Percentiles rank a stretch among this genome's conserved stretches.
Conservation (phyloP, 2,888 invertebrate species). For the Agriotes lineatus region DNA sequence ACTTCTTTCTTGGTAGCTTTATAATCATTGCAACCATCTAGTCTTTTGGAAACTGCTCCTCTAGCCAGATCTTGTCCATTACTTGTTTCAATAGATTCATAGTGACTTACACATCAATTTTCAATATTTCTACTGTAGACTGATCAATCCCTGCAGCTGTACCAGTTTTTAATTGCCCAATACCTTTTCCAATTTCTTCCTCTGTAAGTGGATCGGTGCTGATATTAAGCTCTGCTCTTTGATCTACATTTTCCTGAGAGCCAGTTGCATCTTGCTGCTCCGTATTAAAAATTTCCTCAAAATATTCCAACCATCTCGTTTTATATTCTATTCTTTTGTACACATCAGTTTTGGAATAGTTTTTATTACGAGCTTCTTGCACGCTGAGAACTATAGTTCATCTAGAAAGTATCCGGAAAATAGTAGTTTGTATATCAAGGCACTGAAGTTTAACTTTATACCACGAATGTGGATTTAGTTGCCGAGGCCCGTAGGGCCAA, state of each 20-base stretch:
- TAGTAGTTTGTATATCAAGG: too few species aligned
- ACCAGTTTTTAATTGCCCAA: not conserved
- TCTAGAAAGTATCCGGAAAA: too few species aligned
- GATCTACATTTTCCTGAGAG: not conserved
- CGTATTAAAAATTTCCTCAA: not conserved
- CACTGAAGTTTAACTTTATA: too few species aligned
- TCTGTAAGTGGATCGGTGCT: not conserved
- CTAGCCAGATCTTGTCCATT: slow-evolving; percentile 2
- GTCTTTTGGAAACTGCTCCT: not conserved
- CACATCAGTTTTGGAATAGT: not conserved
- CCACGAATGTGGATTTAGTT: too few species aligned
- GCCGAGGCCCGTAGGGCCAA: too few species aligned
- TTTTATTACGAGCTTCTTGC: too few species aligned
- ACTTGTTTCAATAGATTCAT: not conserved
- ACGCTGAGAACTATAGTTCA: too few species aligned
- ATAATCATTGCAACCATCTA: not conserved
- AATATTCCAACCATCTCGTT: not conserved
- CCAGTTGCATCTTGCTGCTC: not conserved
- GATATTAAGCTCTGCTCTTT: too few species aligned
- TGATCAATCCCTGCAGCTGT: not conserved
- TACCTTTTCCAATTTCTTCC: not conserved
- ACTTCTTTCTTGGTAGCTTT: not conserved
- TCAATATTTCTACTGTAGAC: not conserved
- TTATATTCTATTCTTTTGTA: not conserved
- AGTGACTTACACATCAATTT: not conserved